Conservation (phyloP, 2,797 vertebrate genomes). For the Linurgus olivaceus region DNA sequence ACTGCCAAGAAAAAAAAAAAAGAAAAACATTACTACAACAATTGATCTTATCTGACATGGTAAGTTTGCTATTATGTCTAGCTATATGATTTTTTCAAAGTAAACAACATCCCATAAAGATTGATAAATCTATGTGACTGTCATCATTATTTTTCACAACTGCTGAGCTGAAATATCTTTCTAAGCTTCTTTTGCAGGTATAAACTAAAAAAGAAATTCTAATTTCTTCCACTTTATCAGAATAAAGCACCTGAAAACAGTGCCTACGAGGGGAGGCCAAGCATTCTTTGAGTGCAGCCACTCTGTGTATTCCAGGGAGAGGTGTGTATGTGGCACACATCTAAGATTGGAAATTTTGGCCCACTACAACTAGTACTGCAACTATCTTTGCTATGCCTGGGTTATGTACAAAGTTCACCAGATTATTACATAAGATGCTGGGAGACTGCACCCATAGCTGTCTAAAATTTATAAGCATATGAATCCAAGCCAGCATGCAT, state of each 20-base stretch:
- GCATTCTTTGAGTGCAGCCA: background rate
- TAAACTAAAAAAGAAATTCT: background rate
- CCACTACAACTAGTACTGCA: background rate
- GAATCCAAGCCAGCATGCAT: background rate
- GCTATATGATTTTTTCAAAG: background rate
- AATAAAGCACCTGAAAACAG: background rate
- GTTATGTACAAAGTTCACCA: background rate
- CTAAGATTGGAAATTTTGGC: background rate
- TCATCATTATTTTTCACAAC: background rate
- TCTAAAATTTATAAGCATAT: background rate
- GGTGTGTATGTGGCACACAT: fast-evolving
- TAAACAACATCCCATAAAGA: background rate
- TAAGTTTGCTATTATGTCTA: background rate
- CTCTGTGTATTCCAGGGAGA: background rate
- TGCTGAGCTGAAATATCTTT: background rate
- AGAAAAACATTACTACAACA: background rate
- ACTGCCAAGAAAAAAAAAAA: background rate
- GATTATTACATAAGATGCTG: background rate
- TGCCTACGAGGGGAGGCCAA: background rate
- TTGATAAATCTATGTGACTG: background rate
- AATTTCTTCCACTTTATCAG: background rate
- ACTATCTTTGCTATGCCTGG: background rate
- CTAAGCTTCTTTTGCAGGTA: background rate
- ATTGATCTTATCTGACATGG: background rate
- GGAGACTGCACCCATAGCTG: background rate